Evolutionary conservation across 2,888 invertebrate species (phyloP).

Genomic region (Endomychus coccineus): DNA sequence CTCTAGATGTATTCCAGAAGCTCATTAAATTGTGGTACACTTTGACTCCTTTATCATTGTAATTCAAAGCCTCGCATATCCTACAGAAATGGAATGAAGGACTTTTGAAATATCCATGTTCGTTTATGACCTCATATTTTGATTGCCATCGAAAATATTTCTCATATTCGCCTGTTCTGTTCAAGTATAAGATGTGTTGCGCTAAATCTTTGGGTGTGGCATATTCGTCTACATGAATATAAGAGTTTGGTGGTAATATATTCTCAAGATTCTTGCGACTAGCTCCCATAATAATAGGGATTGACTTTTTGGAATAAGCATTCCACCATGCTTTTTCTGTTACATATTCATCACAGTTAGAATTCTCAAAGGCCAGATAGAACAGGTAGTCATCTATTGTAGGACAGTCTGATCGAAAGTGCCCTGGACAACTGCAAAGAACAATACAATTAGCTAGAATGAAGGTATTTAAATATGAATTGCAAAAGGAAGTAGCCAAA

Average conservation of each 20-base stretch:
- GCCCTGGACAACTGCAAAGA: slow-evolving; percentile 55
- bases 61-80: slow-evolving; percentile 61
- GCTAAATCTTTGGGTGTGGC: slow-evolving; percentile 48
- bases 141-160: slow-evolving; percentile 55
- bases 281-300: slow-evolving; percentile 61
- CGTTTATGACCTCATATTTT: slow-evolving; percentile 51
- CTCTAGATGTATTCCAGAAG: slow-evolving; percentile 39
- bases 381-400: slow-evolving; percentile 54
- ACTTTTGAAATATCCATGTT: slow-evolving; percentile 61
- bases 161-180: slow-evolving; percentile 41
- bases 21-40: slow-evolving; percentile 40
- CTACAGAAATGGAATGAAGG: slow-evolving; percentile 56
- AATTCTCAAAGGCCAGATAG: slow-evolving; percentile 64
- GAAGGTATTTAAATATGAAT: too few relatives aligned
- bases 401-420: slow-evolving; percentile 54
- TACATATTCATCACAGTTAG: slow-evolving; percentile 60
- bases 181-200: slow-evolving; percentile 46
- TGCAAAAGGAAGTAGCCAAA: too few relatives aligned
- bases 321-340: slow-evolving; percentile 66
- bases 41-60: slow-evolving; percentile 45
- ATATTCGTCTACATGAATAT: slow-evolving; percentile 53
- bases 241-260: slow-evolving; percentile 57
- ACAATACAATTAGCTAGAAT: slow-evolving; percentile 1
- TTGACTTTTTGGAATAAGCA: slow-evolving; percentile 53
- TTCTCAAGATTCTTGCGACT: slow-evolving; percentile 41